Evolutionary conservation across 2,113 vertebrate genomes (phyloP), one percentile per base, ranked within the genome.

Genomic region (Alces alces): DNA sequence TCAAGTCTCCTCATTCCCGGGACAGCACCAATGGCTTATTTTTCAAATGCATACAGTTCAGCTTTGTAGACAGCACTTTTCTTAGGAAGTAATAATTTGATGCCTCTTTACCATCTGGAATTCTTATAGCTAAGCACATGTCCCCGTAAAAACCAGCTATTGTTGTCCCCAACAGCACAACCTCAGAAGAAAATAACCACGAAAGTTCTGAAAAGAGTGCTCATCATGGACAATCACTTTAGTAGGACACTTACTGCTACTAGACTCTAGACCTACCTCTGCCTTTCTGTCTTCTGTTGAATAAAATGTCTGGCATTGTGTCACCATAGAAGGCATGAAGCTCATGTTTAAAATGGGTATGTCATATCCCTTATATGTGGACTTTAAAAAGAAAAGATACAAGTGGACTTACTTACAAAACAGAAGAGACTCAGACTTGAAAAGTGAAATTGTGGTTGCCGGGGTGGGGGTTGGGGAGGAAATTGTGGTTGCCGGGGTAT

Each of bases 41-140:
- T 95, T 61, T 80, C 55, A 89, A 94, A 66, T 30, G 13, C 43
- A 76, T 58, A 33, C 55, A 91, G 54, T 78, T 94, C 39, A 83
- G 52, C 30, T 79, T 89, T 61, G 2, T 15, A 82, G 39, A 91
- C 9, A 55, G 54, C 30, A 64, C 39, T 89, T 85, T 88, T 90
- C 93, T 85, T 84, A 19, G 83, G 84, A 85, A 95, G 61, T 54
- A 60, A 93, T 5, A n/a, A 87, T 45, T 58, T 76, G 43, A 52
- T 85, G 45, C 5, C 82, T 95, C 45, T 85, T 82, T 86, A 45
- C 80, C 60, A 80, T 91, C 95, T 96, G 76, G 60, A 94, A 89
- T 85, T 92, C 82, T 83, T 83, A 33, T 90, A 95, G 60, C 76
- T 95, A 57, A 95, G 28, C 45, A 47, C 11, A 89, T 57, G 21